These are phyloP conservation scores for Drosophila rufa DNA, from an alignment of 1,140 invertebrate species.

Conservation along the genomic window DNA sequence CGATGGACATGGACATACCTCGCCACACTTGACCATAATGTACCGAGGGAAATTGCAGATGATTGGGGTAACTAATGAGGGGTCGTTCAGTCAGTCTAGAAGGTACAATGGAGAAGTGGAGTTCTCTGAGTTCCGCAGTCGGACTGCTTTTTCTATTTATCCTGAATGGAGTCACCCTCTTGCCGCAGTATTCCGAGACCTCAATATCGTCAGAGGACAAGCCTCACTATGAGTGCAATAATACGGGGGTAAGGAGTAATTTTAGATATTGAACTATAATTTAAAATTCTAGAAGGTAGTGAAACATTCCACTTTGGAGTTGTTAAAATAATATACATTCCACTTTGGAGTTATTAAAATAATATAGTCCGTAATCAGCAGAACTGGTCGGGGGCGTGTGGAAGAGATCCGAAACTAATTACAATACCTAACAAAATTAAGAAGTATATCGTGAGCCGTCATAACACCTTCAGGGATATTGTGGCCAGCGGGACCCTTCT, in stretches of 20 bases:
- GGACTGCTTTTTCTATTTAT: neutral
- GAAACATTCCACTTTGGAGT: too few relatives aligned
- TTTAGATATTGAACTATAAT: too few relatives aligned
- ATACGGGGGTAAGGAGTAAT: conserved; percentile 1
- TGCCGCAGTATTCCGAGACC: neutral
- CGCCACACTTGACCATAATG: conserved; percentile 2
- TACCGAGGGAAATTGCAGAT: neutral
- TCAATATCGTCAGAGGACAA: neutral
- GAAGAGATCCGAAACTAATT: neutral
- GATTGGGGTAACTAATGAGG: neutral
- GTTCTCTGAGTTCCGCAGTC: neutral
- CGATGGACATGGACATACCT: neutral
- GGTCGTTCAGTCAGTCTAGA: neutral
- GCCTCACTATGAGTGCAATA: too few relatives aligned
- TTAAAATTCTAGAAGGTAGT: too few relatives aligned
- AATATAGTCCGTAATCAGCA: neutral
- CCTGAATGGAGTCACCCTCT: neutral
- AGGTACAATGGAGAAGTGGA: neutral
- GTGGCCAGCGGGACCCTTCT: too few relatives aligned
- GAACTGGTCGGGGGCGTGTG: neutral
- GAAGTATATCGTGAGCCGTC: neutral
- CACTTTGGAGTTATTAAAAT: too few relatives aligned
- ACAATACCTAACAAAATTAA: neutral
- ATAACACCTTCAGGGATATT: too few relatives aligned
- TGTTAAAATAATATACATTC: too few relatives aligned